Conservation (phyloP, 2,888 invertebrate species). For the Deilephila porcellus region DNA sequence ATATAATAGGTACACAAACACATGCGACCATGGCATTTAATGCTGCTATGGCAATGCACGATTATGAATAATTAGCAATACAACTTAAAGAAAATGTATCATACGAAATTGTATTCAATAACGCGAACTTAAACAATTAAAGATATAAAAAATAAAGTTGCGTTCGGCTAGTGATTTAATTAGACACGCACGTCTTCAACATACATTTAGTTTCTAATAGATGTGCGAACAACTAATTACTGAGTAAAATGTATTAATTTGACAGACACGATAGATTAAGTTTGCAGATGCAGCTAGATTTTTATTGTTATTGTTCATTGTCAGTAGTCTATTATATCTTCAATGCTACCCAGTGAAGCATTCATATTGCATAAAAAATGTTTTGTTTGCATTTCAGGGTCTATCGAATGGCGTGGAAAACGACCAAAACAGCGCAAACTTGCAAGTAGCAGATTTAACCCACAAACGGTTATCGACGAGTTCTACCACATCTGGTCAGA, state of each 20-base stretch:
- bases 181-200: constrained; percentile 26
- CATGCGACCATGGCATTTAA: background rate
- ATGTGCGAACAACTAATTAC: constrained; percentile 11
- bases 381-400: constrained; percentile 65
- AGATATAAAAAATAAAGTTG: constrained; percentile 27
- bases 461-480: constrained; percentile 78
- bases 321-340: background rate
- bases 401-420: constrained; percentile 79
- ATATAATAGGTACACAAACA: too few relatives aligned
- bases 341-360: background rate
- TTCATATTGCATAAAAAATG: background rate
- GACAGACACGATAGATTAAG: background rate
- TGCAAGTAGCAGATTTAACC: constrained; percentile 64
- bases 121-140: background rate
- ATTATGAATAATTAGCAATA: background rate
- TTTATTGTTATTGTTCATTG: background rate
- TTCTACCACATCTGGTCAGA: constrained; percentile 78
- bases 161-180: constrained; percentile 20
- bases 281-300: background rate
- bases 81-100: background rate
- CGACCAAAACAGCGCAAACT: constrained; percentile 75
- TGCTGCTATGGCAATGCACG: background rate
- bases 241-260: constrained; percentile 9
- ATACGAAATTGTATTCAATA: background rate
- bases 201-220: constrained; percentile 23